Percentiles rank a stretch among this genome's conserved stretches.
These are phyloP conservation scores for Petrolisthes cinctipes DNA, from an alignment of 2,888 invertebrate species.

Conservation along the genomic window DNA sequence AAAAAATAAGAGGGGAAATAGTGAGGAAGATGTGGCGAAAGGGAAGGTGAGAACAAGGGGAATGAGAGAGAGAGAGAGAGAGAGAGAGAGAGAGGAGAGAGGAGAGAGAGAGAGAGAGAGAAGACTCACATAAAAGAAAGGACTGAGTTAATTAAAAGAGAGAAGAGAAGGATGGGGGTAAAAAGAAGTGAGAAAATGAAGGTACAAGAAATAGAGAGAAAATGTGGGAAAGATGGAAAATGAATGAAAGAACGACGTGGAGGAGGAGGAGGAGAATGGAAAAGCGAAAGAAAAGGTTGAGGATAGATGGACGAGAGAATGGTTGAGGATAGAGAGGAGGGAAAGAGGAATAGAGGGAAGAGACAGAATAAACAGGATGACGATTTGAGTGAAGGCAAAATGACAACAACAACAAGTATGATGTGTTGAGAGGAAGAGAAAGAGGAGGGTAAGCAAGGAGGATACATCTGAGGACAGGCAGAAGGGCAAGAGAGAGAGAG, in stretches of 20 bases:
- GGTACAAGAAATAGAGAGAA: no score
- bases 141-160: neutral
- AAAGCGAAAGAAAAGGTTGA: neutral
- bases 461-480: no score
- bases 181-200: no score
- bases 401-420: no score
- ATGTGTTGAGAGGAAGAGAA: no score
- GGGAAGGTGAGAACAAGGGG: neutral
- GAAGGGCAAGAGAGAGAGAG: no score
- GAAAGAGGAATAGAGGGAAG: neutral
- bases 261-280: no score
- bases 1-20: slow-evolving; percentile 3
- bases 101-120: neutral
- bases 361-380: neutral
- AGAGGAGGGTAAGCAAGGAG: no score
- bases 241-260: no score
- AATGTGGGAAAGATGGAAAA: no score
- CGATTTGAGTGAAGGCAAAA: neutral
- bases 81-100: slow-evolving; percentile 9
- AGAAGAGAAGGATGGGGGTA: no score
- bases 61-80: slow-evolving; percentile 5
- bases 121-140: neutral
- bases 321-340: neutral
- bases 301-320: neutral
- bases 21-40: neutral